Conservation (phyloP, 1,140 invertebrate species). For the Chrysoperla carnea region DNA sequence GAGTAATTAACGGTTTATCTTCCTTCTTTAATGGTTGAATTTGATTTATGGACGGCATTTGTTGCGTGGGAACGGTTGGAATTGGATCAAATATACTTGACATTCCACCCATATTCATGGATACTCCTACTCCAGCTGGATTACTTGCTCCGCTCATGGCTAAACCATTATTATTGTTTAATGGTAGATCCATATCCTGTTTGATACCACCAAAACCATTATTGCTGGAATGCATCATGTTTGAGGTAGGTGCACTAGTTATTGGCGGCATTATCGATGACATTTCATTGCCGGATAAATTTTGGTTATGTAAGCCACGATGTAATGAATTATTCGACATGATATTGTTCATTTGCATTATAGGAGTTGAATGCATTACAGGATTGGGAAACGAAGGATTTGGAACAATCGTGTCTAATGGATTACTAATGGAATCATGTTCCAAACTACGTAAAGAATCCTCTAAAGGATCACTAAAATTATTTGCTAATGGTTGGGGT, state of each 20-base stretch:
- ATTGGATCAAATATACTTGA: conserved; percentile 47
- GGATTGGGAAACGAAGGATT: conserved; percentile 13
- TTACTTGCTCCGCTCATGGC: conserved; percentile 16
- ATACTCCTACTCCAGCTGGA: conserved; percentile 24
- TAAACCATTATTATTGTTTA: conserved; percentile 31
- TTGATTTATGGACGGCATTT: conserved; percentile 17
- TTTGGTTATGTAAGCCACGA: conserved; percentile 2
- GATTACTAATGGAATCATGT: conserved; percentile 27
- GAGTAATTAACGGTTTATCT: conserved; percentile 27
- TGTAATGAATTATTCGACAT: neutral
- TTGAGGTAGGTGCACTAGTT: conserved; percentile 14
- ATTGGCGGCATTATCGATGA: conserved; percentile 21
- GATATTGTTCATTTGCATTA: conserved; percentile 4
- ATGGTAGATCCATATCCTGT: conserved; percentile 22
- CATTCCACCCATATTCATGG: conserved; percentile 23
- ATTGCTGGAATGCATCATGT: conserved; percentile 18
- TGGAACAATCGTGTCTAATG: conserved; percentile 4
- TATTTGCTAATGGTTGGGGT: conserved; percentile 15
- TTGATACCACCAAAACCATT: conserved; percentile 30
- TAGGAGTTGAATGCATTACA: neutral
- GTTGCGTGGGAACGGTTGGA: conserved; percentile 19
- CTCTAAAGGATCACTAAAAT: conserved; percentile 40
- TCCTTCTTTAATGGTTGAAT: conserved; percentile 24
- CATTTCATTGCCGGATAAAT: conserved; percentile 19
- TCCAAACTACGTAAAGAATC: conserved; percentile 43